Evolutionary conservation across 2,797 vertebrate species (phyloP), one percentile per base, ranked within the genome.

Genomic region (Lepilemur septentrionalis): DNA sequence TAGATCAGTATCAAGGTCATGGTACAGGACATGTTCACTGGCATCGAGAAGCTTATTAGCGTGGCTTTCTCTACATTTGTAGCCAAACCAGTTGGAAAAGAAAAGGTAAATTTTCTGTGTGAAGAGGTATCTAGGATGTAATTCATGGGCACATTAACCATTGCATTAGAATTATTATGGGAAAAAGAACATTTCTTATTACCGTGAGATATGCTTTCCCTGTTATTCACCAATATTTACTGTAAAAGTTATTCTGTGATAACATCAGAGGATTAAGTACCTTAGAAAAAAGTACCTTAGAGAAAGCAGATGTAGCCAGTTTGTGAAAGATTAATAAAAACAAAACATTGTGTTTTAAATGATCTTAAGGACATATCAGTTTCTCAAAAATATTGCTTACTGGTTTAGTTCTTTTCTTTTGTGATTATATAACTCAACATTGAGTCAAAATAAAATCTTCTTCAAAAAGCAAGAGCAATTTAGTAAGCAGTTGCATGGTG

Each of bases 51-150:
- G 96, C 97, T 96, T 57, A 97, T 99, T 38, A 98, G 99, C 65
- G 97, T 98, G 97, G 99, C 99, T 69, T 99, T 98, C 95, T 99
- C 99, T 65, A 99, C 99, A 0, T 99, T 99, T 1, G 98, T 99
- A 79, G 98, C 97, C 89, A 99, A 98, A 95, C 98, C 99, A 84
- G 82, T 81, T 48, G 98, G 96, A 96, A 90, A 32, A 81, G 93
- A 63, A 96, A 99, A 99, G 98, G 99, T 99, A 98, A 93, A 38
- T 85, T 89, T 85, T 67, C 76, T 86, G 0, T 48, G 13, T 73
- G 48, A 91, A 63, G 28, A 72, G 30, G 10, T 20, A 30, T 41
- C 82, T 91, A 38, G n/a, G 32, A 10, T 70, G 52, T 75, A n/a
- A 78, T 35, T 32, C 59, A 81, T 52, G 11, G 38, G 41, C 70